Base-by-base conservation (phyloP, 2,113 vertebrate species). In the Atrichornis clamosus region DNA sequence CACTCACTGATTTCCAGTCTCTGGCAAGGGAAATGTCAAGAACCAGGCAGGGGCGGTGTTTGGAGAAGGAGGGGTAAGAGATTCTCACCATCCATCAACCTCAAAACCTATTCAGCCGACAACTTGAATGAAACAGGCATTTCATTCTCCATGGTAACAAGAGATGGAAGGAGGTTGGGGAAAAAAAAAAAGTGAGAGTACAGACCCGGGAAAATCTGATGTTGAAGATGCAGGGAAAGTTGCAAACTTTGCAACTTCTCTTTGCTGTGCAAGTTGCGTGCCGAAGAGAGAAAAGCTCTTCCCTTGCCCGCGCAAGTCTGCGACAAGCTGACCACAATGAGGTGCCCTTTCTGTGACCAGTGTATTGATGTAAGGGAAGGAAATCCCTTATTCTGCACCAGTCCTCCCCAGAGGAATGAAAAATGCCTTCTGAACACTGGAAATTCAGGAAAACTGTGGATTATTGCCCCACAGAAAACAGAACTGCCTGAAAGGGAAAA, bases 21-120 rank as follows among this genome's bases (percentile, higher is more conserved):
- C 96, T 94, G 93, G 96, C 93, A 96, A 97, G 96, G 93, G 90
- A 97, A 97, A 97, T 96, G 97, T 97, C 97, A 96, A 96, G 96
- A 96, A 90, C 93, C 96, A 91, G 90, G 97, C 96, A 95, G 95
- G 96, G 92, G 97, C 95, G 83, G 95, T 94, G 90, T 97, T 96
- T 96, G 89, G 96, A 93, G 95, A 96, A 96, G 92, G 94, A 97
- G 95, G 97, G 96, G 97, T 95, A 94, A 96, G 92, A 95, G 93
- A 97, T 97, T 97, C 97, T 97, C 97, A 97, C 97, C 97, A 97
- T 97, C 96, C 96, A 98, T 98, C 97, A 98, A 96, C 96, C 96
- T 96, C 97, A 96, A 97, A 97, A 94, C 94, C 97, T 97, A 97
- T 97, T 98, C 97, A 98, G 93, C 58, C 50, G 63, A 95, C 93